A percentile compares a stretch with the other conserved stretches of the same genome.
Evolutionary conservation across 2,888 invertebrate species (phyloP).

Genomic region (Beris chalybata): DNA sequence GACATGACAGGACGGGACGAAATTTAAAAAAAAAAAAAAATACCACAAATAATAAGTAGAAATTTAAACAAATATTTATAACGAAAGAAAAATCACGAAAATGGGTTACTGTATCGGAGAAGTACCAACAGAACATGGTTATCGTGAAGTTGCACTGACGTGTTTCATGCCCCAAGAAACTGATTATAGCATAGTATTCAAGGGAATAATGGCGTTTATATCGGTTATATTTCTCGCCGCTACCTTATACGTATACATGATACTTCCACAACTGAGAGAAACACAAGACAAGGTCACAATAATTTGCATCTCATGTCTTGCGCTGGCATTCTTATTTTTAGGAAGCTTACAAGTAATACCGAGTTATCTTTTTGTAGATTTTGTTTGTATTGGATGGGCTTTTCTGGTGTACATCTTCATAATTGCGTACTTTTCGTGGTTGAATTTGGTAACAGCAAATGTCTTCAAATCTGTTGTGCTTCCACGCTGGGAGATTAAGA

Average conservation of each 20-base stretch:
- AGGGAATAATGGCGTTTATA: constrained; percentile 56
- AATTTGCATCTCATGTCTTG: constrained; percentile 34
- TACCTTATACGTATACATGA: constrained; percentile 64
- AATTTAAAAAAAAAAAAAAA: too few relatives aligned
- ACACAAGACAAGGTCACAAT: constrained; percentile 47
- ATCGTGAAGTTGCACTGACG: constrained; percentile 18
- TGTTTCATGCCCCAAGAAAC: constrained; percentile 45
- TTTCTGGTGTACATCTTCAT: constrained; percentile 65
- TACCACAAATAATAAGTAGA: too few relatives aligned
- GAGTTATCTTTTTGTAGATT: not conserved
- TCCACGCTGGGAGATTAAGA: constrained; percentile 44
- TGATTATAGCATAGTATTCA: constrained; percentile 39
- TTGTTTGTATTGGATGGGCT: constrained; percentile 45
- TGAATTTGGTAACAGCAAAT: constrained; percentile 69
- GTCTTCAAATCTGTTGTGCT: constrained; percentile 65
- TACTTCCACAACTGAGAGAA: constrained; percentile 65
- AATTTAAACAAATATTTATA: too few relatives aligned
- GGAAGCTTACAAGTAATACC: constrained; percentile 32
- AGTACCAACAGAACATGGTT: constrained; percentile 2
- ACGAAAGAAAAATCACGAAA: too few relatives aligned
- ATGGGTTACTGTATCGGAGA: constrained; percentile 21
- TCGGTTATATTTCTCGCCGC: constrained; percentile 63
- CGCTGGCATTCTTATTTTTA: constrained; percentile 33
- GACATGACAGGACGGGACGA: too few relatives aligned
- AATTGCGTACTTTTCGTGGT: constrained; percentile 72